These are phyloP conservation scores for Stenodema calcarata DNA, from an alignment of 2,888 invertebrate genomes.

Conservation along the genomic window DNA sequence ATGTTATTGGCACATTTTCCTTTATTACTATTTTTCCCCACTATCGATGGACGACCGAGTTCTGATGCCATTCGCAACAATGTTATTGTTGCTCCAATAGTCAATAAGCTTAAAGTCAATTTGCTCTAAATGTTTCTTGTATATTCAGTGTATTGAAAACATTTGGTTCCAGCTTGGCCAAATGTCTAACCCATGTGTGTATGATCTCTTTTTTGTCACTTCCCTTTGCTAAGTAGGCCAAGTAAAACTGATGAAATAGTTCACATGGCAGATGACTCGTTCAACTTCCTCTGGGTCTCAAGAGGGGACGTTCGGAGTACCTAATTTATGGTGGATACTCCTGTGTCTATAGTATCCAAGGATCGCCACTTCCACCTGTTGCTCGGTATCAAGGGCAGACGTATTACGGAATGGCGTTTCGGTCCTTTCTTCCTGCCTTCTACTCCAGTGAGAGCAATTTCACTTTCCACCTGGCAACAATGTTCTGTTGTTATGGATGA, in stretches of 20 bases:
- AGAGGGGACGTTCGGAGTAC: neutral
- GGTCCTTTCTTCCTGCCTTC: neutral
- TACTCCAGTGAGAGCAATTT: neutral
- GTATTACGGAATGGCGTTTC: neutral
- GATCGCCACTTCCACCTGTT: neutral
- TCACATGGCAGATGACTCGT: neutral
- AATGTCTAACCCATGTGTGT: neutral
- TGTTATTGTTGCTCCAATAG: too few relatives aligned
- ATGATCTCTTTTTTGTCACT: neutral
- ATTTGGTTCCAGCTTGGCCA: too few relatives aligned
- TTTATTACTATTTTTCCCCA: too few relatives aligned
- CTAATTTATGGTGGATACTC: neutral
- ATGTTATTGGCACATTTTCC: too few relatives aligned
- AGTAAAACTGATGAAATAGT: neutral
- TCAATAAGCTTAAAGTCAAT: too few relatives aligned
- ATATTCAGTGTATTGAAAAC: neutral
- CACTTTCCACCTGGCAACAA: neutral
- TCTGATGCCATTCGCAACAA: too few relatives aligned
- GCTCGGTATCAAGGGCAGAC: slow-evolving; percentile 5
- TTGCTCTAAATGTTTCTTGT: too few relatives aligned
- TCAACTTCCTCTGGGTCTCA: neutral
- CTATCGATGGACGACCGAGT: too few relatives aligned
- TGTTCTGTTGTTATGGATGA: neutral
- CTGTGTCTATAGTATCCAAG: neutral
- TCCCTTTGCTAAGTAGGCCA: neutral